Evolutionary conservation across 2,113 vertebrate genomes (phyloP).

Genomic region (Petrocephalus microphthalmus): DNA sequence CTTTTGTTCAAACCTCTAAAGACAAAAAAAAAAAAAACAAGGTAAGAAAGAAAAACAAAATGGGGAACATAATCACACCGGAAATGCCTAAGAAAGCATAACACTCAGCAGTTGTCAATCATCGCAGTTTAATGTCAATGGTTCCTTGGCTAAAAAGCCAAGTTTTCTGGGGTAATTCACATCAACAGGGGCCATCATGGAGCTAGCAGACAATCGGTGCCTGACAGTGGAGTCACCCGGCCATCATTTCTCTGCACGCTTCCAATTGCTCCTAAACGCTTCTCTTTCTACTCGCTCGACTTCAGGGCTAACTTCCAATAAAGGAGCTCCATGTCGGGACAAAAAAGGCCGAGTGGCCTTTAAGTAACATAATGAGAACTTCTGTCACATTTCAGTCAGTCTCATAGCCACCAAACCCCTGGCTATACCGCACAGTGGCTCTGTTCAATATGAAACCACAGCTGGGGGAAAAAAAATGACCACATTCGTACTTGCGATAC

Average conservation of each 20-base stretch:
- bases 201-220: constrained; percentile 16
- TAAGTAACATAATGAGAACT: background rate
- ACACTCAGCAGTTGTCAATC: background rate
- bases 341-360: background rate
- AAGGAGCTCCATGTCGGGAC: background rate
- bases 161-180: background rate
- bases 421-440: background rate
- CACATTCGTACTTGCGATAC: background rate
- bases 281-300: background rate
- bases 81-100: background rate
- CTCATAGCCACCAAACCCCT: background rate
- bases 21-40: background rate
- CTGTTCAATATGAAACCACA: background rate
- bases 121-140: background rate
- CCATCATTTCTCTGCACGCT: background rate
- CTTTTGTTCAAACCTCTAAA: too few relatives aligned
- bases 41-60: background rate
- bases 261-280: background rate
- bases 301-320: background rate
- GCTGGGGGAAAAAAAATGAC: background rate
- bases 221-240: background rate
- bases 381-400: background rate
- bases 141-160: background rate
- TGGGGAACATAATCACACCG: background rate
- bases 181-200: constrained; percentile 16